Evolutionary conservation across 2,888 invertebrate species (phyloP), one percentile per base, ranked within the genome.

Genomic region (Esperia sulphurella): DNA sequence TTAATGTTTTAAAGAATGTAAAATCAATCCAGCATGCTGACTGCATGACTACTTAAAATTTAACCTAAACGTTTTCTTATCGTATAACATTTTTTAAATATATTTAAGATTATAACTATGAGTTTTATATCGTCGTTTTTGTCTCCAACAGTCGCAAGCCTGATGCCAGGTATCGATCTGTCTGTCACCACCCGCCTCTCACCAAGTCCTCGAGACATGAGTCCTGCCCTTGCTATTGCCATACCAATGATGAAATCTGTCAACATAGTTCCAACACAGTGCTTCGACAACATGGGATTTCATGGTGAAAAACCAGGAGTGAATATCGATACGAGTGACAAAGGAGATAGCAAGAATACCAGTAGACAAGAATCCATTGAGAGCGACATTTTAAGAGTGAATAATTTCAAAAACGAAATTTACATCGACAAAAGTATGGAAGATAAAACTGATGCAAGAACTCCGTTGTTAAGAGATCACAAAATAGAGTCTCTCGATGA

Each of bases 151-250:
- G 89, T 89, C 72, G 86, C 88, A 71, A 84, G 82, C 70, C 67
- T 90, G 72, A 89, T 90, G 84, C 88, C 90, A 35, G 89, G 90
- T 50, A 85, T 92, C 77, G 93, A 93, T 68, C 82, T 93, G 63
- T 91, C 93, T 52, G 91, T 93, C 60, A 90, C 93, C 50, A 91
- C 93, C 54, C 92, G 92, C 54, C 85, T 94, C 54, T 91, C 93
- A 57, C 93, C 93, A 48, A 93, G 93, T 75, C 93, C 93, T 50
- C 87, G 93, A 53, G 93, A 93, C 61, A 89, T 92, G 76, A 92
- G 92, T 68, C 92, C 92, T 48, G 92, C 92, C 39, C 77, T 92
- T 45, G 91, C 92, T 43, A 92, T 92, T 68, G 92, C 92, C 49
- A 71, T 92, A 53, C 91, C 92, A 49, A 92, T 92, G 86, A 90